Percentiles rank a stretch among this genome's conserved stretches.
phyloP scores from a whole-genome alignment of 2,113 vertebrate species.

The Pantherophis guttatus region DNA sequence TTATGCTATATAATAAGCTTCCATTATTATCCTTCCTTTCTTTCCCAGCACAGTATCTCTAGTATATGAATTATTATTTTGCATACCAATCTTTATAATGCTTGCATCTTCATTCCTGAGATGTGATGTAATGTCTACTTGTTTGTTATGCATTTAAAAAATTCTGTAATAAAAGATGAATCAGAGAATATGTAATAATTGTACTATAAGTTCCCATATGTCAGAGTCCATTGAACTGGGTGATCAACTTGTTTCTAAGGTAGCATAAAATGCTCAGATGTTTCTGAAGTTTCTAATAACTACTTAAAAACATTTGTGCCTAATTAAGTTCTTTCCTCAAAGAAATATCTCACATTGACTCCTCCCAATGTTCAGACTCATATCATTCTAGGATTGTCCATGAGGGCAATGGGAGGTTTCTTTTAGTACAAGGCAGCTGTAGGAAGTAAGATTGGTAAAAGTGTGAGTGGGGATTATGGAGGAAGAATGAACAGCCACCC shows the following conservation, averaged over 20 bases:
- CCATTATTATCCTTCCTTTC: neutral
- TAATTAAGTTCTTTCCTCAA: neutral
- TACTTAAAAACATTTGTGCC: neutral
- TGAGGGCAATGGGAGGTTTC: neutral
- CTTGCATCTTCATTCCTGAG: neutral
- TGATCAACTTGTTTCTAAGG: neutral
- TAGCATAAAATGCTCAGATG: neutral
- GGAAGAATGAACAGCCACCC: neutral
- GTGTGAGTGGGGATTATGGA: neutral
- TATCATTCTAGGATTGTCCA: neutral
- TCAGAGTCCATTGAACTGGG: neutral
- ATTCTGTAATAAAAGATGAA: neutral
- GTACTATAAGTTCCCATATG: neutral
- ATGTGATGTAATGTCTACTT: neutral
- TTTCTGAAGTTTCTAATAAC: neutral
- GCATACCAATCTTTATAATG: neutral
- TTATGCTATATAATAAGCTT: neutral
- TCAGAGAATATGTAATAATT: neutral
- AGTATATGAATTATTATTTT: neutral
- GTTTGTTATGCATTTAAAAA: neutral
- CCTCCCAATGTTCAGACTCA: neutral
- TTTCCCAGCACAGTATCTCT: neutral
- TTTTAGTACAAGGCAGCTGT: neutral
- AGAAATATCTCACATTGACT: neutral
- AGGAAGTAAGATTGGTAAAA: neutral